These are phyloP conservation scores for Anoplolepis gracilipes DNA, from an alignment of 1,140 invertebrate species.

Conservation along the genomic window DNA sequence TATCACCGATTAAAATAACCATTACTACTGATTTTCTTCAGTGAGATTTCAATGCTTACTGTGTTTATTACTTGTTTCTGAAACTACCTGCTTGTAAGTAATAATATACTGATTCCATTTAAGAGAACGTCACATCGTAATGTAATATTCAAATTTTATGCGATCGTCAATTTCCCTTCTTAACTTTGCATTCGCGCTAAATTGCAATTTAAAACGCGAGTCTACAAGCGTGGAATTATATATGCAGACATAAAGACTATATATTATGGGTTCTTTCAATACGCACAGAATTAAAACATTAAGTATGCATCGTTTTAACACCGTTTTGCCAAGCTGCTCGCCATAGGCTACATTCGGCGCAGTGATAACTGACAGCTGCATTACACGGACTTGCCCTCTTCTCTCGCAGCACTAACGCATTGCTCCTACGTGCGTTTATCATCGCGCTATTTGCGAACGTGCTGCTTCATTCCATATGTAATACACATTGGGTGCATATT, in stretches of 20 bases:
- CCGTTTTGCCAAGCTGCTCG: conserved; percentile 35
- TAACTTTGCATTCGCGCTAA: not conserved
- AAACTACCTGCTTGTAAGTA: too few relatives aligned
- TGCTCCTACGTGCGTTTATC: conserved; percentile 29
- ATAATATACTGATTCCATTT: too few relatives aligned
- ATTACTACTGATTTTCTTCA: too few relatives aligned
- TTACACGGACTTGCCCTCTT: conserved; percentile 48
- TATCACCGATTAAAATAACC: too few relatives aligned
- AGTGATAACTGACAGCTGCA: conserved; percentile 78
- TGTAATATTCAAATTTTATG: not conserved
- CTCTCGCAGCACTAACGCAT: conserved; percentile 53
- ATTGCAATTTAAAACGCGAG: not conserved
- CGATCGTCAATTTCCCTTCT: not conserved
- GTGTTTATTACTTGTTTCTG: too few relatives aligned
- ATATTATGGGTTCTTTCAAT: conserved; percentile 2
- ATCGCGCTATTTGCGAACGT: not conserved
- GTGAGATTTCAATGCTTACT: too few relatives aligned
- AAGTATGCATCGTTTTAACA: conserved; percentile 60
- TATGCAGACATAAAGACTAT: too few relatives aligned
- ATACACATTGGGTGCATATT: conserved; percentile 24
- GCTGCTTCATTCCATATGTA: not conserved
- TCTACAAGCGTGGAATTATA: not conserved
- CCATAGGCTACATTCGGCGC: conserved; percentile 70
- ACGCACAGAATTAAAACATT: conserved; percentile 66
- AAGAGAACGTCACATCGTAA: not conserved